Evolutionary conservation across 1,140 invertebrate genomes (phyloP), one percentile per base, ranked within the genome.

Genomic region (Brachionus plicatilis): DNA sequence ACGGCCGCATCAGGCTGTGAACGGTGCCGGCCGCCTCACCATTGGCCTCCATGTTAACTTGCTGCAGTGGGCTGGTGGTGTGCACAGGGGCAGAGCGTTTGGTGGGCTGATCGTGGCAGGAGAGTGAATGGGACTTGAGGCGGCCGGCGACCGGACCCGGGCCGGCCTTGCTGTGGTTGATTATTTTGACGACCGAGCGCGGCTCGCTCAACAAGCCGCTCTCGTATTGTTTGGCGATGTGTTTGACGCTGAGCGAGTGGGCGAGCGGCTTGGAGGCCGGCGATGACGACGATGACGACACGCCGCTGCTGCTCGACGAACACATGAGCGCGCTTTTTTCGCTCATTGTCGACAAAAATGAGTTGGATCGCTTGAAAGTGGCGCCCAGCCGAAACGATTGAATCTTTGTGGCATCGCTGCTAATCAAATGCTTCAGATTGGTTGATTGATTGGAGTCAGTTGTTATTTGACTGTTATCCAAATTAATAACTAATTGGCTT

Each of bases 401-500:
- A 6, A 47, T 27, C 33, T 76, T 76, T 24, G 53, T 76, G 9
- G 47, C 47, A 29, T 76, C 47, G 3, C 27, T 24, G 27, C 29
- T 76, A 20, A 72, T 43, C 24, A 43, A 72, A 72, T 72, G n/a
- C 20, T 24, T 72, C 4, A 41, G 43, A 20, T 41, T 24, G 43
- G 41, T 45, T 72, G 20, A 41, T 41, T 37, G 20, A 27, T 20
- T 53, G 7, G 43, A 43, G 41, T 72, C 68, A 72, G 65, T 75
- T 75, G 20, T 50, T 76, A 50, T 76, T 76, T 76, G 27, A 12
- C 47, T 50, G 20, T 76, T 50, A 76, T 76, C 45, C 45, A 76
- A 76, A 76, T 76, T 76, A 76, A 76, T 76, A 6, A 76, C 20
- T 76, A 76, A 50, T 76, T 76, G 43, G 50, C 43, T 50, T 33